Evolutionary conservation across 2,113 vertebrate genomes (phyloP).

Genomic region (Stegastes partitus): DNA sequence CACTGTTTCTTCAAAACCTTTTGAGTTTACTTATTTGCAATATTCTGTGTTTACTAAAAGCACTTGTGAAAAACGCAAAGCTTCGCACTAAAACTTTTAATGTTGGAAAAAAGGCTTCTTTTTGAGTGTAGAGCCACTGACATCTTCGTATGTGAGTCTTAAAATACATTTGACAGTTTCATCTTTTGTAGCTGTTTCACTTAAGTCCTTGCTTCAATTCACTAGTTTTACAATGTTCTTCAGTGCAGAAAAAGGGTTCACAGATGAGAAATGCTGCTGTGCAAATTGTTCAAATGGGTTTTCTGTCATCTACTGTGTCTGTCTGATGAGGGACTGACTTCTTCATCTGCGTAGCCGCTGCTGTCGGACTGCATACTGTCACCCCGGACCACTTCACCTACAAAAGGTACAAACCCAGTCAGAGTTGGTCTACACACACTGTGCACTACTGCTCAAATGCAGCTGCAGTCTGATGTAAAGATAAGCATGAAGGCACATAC

Average conservation of each 20-base stretch:
- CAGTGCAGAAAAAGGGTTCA: not conserved
- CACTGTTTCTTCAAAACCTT: not conserved
- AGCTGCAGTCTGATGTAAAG: slow-evolving; percentile 45
- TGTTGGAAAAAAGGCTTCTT: not conserved
- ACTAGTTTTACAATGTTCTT: not conserved
- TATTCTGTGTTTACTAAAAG: not conserved
- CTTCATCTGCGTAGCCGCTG: slow-evolving; percentile 84
- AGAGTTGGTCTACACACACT: not conserved
- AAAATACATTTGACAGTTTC: not conserved
- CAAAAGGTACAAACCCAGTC: slow-evolving; percentile 31
- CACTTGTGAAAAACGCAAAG: not conserved
- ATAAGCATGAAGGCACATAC: not conserved
- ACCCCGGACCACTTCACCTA: slow-evolving; percentile 75
- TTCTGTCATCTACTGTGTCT: slow-evolving; percentile 43
- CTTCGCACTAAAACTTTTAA: not conserved
- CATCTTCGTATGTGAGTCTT: not conserved
- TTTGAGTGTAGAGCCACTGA: not conserved
- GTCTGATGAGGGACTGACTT: slow-evolving; percentile 40
- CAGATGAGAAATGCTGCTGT: not conserved
- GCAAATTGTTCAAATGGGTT: not conserved
- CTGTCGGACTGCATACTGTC: slow-evolving; percentile 87
- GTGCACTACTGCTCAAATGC: not conserved
- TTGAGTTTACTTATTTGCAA: slow-evolving; percentile 17
- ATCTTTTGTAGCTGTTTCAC: not conserved
- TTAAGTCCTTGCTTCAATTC: not conserved